A percentile compares a stretch with the other conserved stretches of the same genome.
phyloP scores from a whole-genome alignment of 2,113 vertebrate species.

The Marmota flaviventris region DNA sequence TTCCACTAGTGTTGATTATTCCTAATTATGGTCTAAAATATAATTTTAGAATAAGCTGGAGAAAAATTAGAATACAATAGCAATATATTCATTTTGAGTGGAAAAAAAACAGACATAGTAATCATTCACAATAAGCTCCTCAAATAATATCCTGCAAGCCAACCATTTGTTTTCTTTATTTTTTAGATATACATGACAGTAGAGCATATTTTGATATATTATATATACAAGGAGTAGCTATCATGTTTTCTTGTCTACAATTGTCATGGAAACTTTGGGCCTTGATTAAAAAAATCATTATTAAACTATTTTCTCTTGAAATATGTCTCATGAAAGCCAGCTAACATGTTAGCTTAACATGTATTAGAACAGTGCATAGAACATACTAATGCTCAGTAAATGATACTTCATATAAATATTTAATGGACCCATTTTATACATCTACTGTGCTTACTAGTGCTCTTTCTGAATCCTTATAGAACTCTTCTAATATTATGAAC shows the following conservation, averaged over 20 bases:
- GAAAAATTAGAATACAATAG: conserved; percentile 34
- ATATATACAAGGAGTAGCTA: no score
- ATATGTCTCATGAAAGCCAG: not conserved
- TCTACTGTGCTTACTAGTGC: not conserved
- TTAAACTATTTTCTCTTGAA: conserved; percentile 16
- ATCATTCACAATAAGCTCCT: not conserved
- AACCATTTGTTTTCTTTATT: not conserved
- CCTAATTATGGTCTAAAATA: not conserved
- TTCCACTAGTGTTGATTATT: not conserved
- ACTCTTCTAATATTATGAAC: not conserved
- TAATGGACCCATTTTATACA: not conserved
- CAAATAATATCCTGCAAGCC: not conserved
- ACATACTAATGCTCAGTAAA: not conserved
- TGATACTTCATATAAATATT: not conserved
- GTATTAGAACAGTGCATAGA: not conserved
- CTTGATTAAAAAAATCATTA: not conserved
- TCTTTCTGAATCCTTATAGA: not conserved
- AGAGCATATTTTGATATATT: no score
- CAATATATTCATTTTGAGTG: not conserved
- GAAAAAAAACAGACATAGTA: not conserved
- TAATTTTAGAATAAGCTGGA: not conserved
- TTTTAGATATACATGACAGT: no score
- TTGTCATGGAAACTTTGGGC: not conserved
- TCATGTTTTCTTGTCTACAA: not conserved
- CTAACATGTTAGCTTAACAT: not conserved